Conservation (phyloP, 2,888 invertebrate genomes). For the Macropis europaea region DNA sequence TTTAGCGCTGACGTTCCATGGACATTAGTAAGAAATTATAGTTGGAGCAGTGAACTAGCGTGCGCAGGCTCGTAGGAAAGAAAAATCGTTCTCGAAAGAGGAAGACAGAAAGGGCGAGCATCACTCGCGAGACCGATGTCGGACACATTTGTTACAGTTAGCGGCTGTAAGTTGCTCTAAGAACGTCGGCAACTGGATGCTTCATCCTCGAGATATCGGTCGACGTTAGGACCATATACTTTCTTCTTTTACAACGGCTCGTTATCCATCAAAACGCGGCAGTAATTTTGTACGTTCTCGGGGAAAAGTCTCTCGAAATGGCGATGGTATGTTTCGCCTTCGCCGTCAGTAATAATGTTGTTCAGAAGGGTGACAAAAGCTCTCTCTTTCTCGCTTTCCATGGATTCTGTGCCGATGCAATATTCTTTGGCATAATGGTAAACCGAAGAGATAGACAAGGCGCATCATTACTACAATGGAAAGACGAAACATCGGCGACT, state of each 20-base stretch:
- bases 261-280: not conserved
- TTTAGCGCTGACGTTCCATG: not conserved
- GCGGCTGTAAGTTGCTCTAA: constrained; percentile 18
- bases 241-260: not conserved
- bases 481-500: no score
- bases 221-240: not conserved
- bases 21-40: constrained; percentile 4
- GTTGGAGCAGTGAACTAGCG: no score
- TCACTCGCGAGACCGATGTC: not conserved
- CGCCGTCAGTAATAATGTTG: no score
- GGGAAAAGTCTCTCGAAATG: not conserved
- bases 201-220: constrained; percentile 13
- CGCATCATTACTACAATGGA: no score
- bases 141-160: constrained; percentile 43
- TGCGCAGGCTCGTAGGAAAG: no score
- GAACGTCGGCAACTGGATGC: constrained; percentile 18
- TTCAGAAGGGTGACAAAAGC: no score
- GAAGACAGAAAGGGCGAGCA: constrained; percentile 2
- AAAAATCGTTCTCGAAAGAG: constrained; percentile 26
- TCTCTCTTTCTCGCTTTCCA: no score
- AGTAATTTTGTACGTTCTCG: not conserved
- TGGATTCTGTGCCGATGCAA: no score
- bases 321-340: not conserved
- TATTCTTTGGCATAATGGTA: no score
- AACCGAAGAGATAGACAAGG: no score